These are phyloP conservation scores for Drosophila nigromelanica DNA, from an alignment of 1,140 invertebrate species.

Conservation along the genomic window DNA sequence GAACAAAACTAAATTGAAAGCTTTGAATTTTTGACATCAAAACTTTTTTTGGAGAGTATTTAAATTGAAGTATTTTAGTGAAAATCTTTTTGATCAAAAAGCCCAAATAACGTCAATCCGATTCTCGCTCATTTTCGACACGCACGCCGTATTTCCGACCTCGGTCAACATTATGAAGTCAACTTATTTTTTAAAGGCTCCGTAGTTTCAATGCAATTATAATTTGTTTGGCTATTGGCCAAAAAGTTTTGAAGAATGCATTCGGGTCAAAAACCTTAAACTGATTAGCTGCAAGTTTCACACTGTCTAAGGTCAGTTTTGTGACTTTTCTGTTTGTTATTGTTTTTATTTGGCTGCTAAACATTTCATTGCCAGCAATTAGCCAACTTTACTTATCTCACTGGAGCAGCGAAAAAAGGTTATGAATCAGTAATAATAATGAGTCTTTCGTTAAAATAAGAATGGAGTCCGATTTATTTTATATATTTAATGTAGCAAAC, in stretches of 20 bases:
- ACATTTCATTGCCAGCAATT: slow-evolving; percentile 30
- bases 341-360: slow-evolving; percentile 20
- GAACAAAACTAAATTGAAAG: too few species aligned
- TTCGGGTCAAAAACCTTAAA: not conserved
- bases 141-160: slow-evolving; percentile 38
- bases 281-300: slow-evolving; percentile 25
- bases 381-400: slow-evolving; percentile 32
- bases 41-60: too few species aligned
- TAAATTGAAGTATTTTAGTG: not conserved
- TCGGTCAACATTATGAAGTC: slow-evolving; percentile 45
- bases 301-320: slow-evolving; percentile 74
- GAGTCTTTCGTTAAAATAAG: not conserved
- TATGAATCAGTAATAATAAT: too few species aligned
- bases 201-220: slow-evolving; percentile 25
- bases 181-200: not conserved
- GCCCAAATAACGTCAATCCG: slow-evolving; percentile 26
- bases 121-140: not conserved
- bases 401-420: not conserved
- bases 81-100: not conserved
- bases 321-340: slow-evolving; percentile 3
- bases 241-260: slow-evolving; percentile 29
- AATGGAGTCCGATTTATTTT: too few species aligned
- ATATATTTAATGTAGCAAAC: not conserved
- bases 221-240: slow-evolving; percentile 59
- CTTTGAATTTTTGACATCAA: too few species aligned